Evolutionary conservation across 2,888 invertebrate species (phyloP).

Genomic region (Unio delphinus): DNA sequence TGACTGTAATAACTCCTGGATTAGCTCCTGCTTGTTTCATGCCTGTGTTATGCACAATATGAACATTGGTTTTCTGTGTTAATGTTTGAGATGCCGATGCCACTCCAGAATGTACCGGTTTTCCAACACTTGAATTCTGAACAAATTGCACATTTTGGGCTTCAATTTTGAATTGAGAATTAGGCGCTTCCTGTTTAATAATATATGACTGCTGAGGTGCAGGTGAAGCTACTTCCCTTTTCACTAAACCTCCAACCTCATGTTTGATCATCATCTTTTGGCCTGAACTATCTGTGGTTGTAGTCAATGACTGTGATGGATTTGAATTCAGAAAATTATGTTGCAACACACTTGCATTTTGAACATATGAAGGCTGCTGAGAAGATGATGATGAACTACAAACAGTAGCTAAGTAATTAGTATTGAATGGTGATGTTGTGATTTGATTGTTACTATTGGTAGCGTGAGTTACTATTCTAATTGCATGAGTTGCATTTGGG

Average conservation of each 20-base stretch:
- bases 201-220: constrained; percentile 8
- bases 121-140: constrained; percentile 17
- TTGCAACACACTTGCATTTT: constrained; percentile 1
- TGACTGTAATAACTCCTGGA: constrained; percentile 58
- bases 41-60: constrained; percentile 46
- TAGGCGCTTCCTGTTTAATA: constrained; percentile 3
- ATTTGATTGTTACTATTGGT: constrained; percentile 18
- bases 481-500: constrained; percentile 31
- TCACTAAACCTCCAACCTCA: constrained; percentile 10
- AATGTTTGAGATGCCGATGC: constrained; percentile 26
- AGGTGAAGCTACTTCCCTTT: constrained; percentile 19
- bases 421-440: constrained; percentile 18
- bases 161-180: constrained; percentile 8
- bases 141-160: neutral
- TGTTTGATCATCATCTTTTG: constrained; percentile 9
- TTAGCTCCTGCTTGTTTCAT: constrained; percentile 36
- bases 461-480: constrained; percentile 35
- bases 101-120: constrained; percentile 18
- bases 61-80: constrained; percentile 48
- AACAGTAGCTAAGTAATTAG: neutral
- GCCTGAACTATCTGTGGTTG: neutral
- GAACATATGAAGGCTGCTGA: neutral
- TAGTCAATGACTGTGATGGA: constrained; percentile 2
- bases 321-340: constrained; percentile 17
- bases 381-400: constrained; percentile 8